phyloP scores from a whole-genome alignment of 2,888 invertebrate genomes.

The Rhaphigaster nebulosa region DNA sequence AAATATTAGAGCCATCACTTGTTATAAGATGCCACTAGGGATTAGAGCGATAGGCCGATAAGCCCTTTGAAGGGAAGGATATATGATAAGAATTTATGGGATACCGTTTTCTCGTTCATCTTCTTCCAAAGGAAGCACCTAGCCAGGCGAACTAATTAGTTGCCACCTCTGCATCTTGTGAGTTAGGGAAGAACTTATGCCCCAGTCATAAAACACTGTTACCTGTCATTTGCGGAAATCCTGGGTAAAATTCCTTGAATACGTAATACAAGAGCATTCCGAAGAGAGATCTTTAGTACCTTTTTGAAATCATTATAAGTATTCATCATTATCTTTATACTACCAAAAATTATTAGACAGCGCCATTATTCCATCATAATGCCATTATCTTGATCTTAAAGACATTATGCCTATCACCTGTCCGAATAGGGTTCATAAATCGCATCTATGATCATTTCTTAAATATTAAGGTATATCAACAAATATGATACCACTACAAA shows the following conservation, averaged over 20 bases:
- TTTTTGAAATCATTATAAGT: too few species aligned
- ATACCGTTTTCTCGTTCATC: conserved; percentile 6
- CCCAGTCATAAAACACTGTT: neutral
- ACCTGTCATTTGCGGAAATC: neutral
- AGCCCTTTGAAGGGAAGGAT: conserved; percentile 40
- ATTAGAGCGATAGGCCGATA: conserved; percentile 52
- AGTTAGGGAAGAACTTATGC: neutral
- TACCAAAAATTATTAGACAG: too few species aligned
- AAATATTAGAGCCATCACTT: conserved; percentile 52
- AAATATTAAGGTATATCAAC: too few species aligned
- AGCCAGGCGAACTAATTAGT: neutral
- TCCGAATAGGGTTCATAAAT: too few species aligned
- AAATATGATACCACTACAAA: too few species aligned
- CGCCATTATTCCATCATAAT: too few species aligned
- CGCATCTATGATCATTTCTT: too few species aligned
- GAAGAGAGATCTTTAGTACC: too few species aligned
- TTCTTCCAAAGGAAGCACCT: neutral
- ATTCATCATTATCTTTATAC: too few species aligned
- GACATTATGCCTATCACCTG: too few species aligned
- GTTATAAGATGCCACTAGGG: conserved; percentile 55
- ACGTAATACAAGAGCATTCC: too few species aligned
- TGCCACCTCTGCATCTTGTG: neutral
- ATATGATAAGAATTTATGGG: conserved; percentile 57
- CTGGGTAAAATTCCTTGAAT: neutral
- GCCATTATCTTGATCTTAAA: too few species aligned